phyloP scores from a whole-genome alignment of 2,797 vertebrate species.

The Peromyscus eremicus region DNA sequence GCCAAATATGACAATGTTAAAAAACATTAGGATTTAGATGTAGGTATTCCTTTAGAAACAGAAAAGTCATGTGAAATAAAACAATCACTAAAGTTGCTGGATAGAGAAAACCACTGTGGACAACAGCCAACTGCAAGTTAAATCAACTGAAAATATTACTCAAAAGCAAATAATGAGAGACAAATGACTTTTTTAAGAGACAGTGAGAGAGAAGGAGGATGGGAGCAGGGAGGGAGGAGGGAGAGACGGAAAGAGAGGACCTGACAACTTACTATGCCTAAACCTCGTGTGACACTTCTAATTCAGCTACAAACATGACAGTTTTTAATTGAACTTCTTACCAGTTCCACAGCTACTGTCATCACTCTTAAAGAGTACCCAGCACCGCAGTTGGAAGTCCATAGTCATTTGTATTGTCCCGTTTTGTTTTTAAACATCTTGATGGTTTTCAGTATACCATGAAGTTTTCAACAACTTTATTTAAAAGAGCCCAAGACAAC shows the following conservation, averaged over 20 bases:
- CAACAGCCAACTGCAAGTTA: neutral
- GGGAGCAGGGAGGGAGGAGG: neutral
- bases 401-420: neutral
- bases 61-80: neutral
- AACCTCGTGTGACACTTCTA: neutral
- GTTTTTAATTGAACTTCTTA: neutral
- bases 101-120: neutral
- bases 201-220: neutral
- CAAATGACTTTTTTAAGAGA: no score
- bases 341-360: neutral
- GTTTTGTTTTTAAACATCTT: neutral
- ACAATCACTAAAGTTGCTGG: neutral
- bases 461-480: neutral
- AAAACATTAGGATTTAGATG: neutral
- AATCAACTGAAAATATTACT: neutral
- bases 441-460: neutral
- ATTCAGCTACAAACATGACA: neutral
- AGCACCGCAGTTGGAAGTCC: neutral
- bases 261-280: fast-evolving
- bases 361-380: neutral
- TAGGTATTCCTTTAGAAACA: neutral
- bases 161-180: neutral
- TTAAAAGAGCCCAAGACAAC: neutral
- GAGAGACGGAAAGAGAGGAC: neutral
- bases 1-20: neutral